Percentiles rank a stretch among this genome's conserved stretches.
phyloP scores from a whole-genome alignment of 2,888 invertebrate species.

The Poecilus cupreus region DNA sequence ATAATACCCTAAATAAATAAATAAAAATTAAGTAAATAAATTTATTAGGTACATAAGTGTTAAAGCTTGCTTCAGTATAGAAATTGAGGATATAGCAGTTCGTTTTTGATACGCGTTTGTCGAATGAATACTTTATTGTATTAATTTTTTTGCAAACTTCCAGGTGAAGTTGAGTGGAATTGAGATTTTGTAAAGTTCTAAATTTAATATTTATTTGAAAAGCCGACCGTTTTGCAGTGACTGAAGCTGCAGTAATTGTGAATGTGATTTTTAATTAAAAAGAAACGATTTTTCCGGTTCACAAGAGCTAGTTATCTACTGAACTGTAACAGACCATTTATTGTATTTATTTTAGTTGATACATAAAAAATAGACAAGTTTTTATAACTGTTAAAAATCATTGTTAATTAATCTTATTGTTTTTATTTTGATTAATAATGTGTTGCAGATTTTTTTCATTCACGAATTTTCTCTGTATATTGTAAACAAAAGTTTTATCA shows the following conservation, averaged over 20 bases:
- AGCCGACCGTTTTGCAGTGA: neutral
- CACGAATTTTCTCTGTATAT: neutral
- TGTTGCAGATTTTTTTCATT: neutral
- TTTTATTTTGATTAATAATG: neutral
- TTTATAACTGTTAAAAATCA: neutral
- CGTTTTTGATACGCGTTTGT: neutral
- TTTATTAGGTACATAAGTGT: too few relatives aligned
- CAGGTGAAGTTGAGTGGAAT: neutral
- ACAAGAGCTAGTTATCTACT: neutral
- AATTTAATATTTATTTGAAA: neutral
- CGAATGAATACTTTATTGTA: neutral
- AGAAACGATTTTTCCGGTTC: neutral
- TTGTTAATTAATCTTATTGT: neutral
- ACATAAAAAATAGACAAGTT: neutral
- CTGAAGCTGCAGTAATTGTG: neutral
- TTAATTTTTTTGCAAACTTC: neutral
- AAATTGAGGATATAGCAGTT: too few relatives aligned
- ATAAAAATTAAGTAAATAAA: too few relatives aligned
- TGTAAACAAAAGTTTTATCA: constrained; percentile 39
- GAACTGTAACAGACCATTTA: neutral
- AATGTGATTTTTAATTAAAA: neutral
- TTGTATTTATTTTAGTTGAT: too few relatives aligned
- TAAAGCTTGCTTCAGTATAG: too few relatives aligned
- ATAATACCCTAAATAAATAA: too few relatives aligned
- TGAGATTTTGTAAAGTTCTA: neutral